These are phyloP conservation scores for Poliocrania exsul DNA, from an alignment of 2,797 vertebrate species.

Conservation along the genomic window DNA sequence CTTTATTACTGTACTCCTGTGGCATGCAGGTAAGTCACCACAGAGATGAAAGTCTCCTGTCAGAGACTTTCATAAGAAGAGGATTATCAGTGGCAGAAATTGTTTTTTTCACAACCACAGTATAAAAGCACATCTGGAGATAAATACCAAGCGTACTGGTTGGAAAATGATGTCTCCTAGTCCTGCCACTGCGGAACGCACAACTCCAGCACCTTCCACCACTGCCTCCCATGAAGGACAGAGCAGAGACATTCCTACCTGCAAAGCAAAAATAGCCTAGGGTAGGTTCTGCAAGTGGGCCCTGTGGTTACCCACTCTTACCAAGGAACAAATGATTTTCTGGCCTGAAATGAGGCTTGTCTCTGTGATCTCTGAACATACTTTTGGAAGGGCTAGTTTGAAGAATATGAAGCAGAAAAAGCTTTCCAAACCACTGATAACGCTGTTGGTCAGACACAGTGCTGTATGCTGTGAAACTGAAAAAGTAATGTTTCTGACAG, in stretches of 20 bases:
- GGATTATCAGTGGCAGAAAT: not conserved
- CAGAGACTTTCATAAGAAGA: not conserved
- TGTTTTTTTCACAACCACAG: not conserved
- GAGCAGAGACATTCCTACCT: not conserved
- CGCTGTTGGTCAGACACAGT: not conserved
- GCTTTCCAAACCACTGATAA: not conserved
- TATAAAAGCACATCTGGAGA: not conserved
- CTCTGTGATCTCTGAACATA: not conserved
- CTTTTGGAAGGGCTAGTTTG: not conserved
- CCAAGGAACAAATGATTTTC: not conserved
- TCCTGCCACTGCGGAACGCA: not conserved
- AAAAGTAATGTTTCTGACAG: slow-evolving; percentile 15
- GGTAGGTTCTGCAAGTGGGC: not conserved
- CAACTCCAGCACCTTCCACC: not conserved
- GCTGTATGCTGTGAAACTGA: not conserved
- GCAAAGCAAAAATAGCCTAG: not conserved
- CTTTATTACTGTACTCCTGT: not conserved
- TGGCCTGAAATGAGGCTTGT: not conserved
- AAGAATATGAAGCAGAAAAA: not conserved
- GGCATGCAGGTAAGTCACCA: not conserved
- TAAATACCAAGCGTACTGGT: not conserved
- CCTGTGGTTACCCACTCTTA: not conserved
- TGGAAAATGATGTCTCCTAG: not conserved
- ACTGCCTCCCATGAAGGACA: not conserved
- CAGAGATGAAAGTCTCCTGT: not conserved